phyloP scores from a whole-genome alignment of 2,888 invertebrate species.

The Arge pagana region DNA sequence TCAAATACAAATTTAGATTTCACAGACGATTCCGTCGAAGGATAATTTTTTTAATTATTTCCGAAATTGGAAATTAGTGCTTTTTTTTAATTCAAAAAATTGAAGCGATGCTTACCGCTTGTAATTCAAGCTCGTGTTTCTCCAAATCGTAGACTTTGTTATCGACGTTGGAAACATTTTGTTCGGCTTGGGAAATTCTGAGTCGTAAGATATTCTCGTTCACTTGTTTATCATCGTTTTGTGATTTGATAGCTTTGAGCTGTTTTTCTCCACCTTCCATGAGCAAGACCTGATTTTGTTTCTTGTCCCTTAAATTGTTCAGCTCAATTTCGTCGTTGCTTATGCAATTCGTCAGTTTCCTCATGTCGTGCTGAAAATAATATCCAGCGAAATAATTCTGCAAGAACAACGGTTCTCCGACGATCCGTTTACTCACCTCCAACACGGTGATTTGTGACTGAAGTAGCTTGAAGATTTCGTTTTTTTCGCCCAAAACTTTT shows the following conservation, averaged over 20 bases:
- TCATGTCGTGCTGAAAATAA: conserved; percentile 59
- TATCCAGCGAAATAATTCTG: not conserved
- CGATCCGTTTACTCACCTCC: conserved; percentile 51
- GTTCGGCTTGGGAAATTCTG: conserved; percentile 69
- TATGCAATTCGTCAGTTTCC: conserved; percentile 59
- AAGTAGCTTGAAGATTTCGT: conserved; percentile 56
- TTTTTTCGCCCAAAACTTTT: conserved; percentile 53
- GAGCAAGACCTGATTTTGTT: conserved; percentile 62
- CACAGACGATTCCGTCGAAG: too few species aligned
- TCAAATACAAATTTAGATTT: too few species aligned
- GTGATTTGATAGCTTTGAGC: conserved; percentile 55
- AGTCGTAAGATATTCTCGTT: conserved; percentile 71
- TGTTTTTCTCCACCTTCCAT: conserved; percentile 66
- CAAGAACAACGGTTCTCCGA: not conserved
- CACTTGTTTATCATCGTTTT: conserved; percentile 65
- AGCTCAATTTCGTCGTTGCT: conserved; percentile 59
- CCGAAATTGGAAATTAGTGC: not conserved
- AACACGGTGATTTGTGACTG: conserved; percentile 62
- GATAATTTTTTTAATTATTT: too few species aligned
- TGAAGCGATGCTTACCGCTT: conserved; percentile 65
- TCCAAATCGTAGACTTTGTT: conserved; percentile 70
- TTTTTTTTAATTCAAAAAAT: conserved; percentile 17
- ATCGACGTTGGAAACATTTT: conserved; percentile 67
- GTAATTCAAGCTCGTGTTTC: conserved; percentile 71
- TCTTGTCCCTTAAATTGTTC: conserved; percentile 58